A percentile compares a stretch with the other conserved stretches of the same genome.
phyloP scores from a whole-genome alignment of 2,888 invertebrate genomes.

The Troilus luridus region DNA sequence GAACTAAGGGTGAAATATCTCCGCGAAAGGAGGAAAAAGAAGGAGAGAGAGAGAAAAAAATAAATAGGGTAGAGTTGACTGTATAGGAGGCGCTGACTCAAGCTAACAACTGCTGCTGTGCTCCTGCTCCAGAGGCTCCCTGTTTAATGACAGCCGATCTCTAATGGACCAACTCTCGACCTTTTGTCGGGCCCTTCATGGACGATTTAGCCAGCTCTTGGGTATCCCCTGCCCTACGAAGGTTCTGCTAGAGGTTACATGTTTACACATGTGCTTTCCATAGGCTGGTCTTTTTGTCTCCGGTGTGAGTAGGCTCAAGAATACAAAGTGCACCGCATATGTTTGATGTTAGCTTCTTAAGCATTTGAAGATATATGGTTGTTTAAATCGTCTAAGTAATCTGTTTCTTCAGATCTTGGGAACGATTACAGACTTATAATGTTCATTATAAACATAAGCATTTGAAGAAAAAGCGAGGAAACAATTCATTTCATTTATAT shows the following conservation, averaged over 20 bases:
- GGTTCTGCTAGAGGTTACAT: conserved; percentile 23
- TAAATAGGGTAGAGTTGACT: conserved; percentile 45
- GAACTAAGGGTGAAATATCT: conserved; percentile 46
- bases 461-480: too few relatives aligned
- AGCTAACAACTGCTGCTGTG: conserved; percentile 14
- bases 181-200: conserved; percentile 44
- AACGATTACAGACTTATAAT: neutral
- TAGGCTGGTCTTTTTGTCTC: conserved; percentile 4
- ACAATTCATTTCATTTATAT: too few relatives aligned
- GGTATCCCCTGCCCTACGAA: neutral
- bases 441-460: too few relatives aligned
- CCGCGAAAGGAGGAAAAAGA: conserved; percentile 24
- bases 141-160: conserved; percentile 49
- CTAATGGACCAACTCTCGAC: conserved; percentile 28
- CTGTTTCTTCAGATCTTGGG: neutral
- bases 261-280: conserved; percentile 24
- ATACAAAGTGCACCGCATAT: conserved; percentile 8
- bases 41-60: conserved; percentile 30
- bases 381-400: neutral
- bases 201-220: conserved; percentile 35
- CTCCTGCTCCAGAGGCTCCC: neutral
- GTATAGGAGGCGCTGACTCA: conserved; percentile 42
- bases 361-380: neutral
- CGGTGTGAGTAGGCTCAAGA: neutral
- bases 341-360: neutral